These are phyloP conservation scores for Tetramorium parvispinum DNA, from an alignment of 1,140 invertebrate genomes.

Conservation along the genomic window DNA sequence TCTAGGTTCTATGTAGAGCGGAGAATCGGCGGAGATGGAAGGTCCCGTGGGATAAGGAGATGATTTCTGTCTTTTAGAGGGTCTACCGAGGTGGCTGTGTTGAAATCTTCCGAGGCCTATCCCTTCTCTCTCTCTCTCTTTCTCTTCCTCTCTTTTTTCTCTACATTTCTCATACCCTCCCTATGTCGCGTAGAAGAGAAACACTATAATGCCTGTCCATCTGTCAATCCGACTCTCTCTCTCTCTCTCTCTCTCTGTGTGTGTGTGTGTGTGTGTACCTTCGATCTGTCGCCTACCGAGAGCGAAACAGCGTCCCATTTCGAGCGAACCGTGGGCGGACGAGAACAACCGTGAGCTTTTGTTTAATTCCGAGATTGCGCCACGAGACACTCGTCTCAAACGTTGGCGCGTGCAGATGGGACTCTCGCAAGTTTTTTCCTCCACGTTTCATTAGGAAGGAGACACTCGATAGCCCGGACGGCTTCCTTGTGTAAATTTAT, in stretches of 20 bases:
- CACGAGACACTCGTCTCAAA: slow-evolving; percentile 44
- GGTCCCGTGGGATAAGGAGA: slow-evolving; percentile 60
- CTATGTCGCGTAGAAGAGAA: slow-evolving; percentile 13
- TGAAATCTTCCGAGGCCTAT: slow-evolving; percentile 34
- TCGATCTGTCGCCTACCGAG: slow-evolving; percentile 59
- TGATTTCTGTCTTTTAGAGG: slow-evolving; percentile 71
- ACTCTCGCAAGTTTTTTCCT: slow-evolving; percentile 38
- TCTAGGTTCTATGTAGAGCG: slow-evolving; percentile 58
- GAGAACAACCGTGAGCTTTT: slow-evolving; percentile 17
- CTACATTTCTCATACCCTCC: not conserved
- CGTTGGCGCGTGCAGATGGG: slow-evolving; percentile 18
- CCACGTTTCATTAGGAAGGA: slow-evolving; percentile 20
- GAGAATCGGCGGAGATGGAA: slow-evolving; percentile 51
- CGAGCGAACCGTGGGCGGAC: not conserved
- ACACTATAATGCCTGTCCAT: slow-evolving; percentile 65
- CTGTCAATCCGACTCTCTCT: slow-evolving; percentile 56
- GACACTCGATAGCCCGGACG: slow-evolving; percentile 31
- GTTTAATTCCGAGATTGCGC: slow-evolving; percentile 71
- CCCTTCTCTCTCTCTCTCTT: not conserved
- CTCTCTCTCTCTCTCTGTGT: not conserved
- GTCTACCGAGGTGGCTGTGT: slow-evolving; percentile 25
- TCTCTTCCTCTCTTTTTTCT: not conserved
- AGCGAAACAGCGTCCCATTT: not conserved
- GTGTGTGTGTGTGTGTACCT: not conserved
- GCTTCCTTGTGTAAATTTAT: slow-evolving; percentile 51